Conservation (phyloP, 2,797 vertebrate genomes). For the Gymnothorax reevesii region DNA sequence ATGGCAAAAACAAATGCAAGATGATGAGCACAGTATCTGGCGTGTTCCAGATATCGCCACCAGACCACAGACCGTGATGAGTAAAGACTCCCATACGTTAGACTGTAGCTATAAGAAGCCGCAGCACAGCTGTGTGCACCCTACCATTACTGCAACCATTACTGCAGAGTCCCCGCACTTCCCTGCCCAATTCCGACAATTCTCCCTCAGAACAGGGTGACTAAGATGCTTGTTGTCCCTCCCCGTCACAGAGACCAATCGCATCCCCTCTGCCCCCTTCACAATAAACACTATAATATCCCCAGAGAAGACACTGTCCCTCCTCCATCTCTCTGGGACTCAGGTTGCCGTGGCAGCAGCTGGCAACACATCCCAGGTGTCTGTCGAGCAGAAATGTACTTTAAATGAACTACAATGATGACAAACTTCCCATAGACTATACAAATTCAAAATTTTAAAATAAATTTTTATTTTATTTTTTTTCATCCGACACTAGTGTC, state of each 20-base stretch:
- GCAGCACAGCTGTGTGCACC: neutral
- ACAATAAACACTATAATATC: neutral
- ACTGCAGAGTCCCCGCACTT: neutral
- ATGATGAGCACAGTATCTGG: neutral
- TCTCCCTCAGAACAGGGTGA: neutral
- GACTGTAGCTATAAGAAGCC: neutral
- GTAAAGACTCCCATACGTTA: neutral
- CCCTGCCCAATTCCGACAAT: neutral
- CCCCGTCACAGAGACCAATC: neutral
- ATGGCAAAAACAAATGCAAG: neutral
- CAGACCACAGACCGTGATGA: neutral
- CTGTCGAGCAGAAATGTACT: neutral
- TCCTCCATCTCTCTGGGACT: neutral
- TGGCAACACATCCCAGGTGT: constrained; percentile 1
- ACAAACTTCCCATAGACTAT: neutral
- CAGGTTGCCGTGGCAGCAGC: constrained; percentile 29
- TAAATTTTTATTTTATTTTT: no score
- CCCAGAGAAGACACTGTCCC: neutral
- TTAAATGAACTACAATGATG: neutral
- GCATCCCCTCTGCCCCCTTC: neutral
- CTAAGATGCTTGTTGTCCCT: neutral
- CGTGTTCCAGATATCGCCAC: neutral
- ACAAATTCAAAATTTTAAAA: neutral
- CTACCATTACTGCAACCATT: neutral
- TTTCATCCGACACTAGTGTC: no score